Base-by-base conservation (phyloP, 2,888 invertebrate genomes). In the Perithous albicinctus region DNA sequence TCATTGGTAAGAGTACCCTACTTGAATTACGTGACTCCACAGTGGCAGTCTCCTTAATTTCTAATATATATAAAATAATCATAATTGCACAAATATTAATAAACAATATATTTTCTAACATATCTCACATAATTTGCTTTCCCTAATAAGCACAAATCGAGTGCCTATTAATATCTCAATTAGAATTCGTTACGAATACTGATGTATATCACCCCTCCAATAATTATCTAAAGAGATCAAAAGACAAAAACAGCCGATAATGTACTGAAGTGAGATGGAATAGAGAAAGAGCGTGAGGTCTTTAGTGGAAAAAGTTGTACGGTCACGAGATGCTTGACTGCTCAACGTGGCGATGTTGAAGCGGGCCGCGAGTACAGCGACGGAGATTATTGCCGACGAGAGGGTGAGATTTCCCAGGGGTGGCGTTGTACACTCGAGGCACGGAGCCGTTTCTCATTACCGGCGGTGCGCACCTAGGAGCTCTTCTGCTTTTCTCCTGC, bases 371-470 rank as follows among this genome's bases (percentile, higher is more conserved):
- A 76, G 78, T 67, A 54, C 51, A 56, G 80, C 73, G 54, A n/a
- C 66, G 75, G 46, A 81, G 83, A 83, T 83, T 83, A 83, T 81
- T 83, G 78, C 61, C 72, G 54, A 75, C 23, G 78, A 64, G 74
- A 82, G 73, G 83, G 61, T 64, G 70, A 83, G 73, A 84, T 84
- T 84, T 84, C 83, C 84, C 84, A 64, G 46, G 84, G 81, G 84
- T 72, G 67, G 59, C 78, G 79, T 84, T 82, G 76, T 74, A 78
- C 81, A 83, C 79, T 78, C 67, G 69, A 64, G 78, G 78, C 78
- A 84, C 75, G 73, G 61, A 82, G 82, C 76, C 81, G 72, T 81
- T 81, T 84, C 75, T 84, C 83, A 84, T 84, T 79, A 79, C 83
- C 78, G 41, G 80, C 76, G 70, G 61, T 35, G 82, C 48, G 59